Percentiles rank a stretch among this genome's conserved stretches.
Conservation (phyloP, 2,113 vertebrate genomes). For the Odobenus rosmarus region DNA sequence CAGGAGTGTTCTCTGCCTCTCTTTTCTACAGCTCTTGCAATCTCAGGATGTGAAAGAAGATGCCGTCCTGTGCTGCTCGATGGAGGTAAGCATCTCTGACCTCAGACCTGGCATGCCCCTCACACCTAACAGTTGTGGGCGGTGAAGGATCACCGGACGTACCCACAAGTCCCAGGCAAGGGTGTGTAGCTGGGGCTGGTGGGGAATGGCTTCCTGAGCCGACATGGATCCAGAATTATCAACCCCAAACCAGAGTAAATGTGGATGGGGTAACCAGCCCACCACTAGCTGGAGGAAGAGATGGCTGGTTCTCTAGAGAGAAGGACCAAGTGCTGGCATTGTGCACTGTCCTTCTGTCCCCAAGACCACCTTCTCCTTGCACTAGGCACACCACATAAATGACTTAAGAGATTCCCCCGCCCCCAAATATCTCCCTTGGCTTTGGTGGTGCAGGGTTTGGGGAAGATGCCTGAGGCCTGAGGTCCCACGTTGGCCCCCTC, state of each 20-base stretch:
- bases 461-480: background rate
- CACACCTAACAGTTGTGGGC: background rate
- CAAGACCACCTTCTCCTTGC: background rate
- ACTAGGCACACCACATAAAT: background rate
- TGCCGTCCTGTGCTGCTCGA: constrained; percentile 97
- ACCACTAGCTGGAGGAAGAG: background rate
- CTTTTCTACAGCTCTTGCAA: constrained; percentile 91
- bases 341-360: background rate
- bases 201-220: background rate
- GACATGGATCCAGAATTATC: background rate
- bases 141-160: rapidly evolving
- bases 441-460: background rate
- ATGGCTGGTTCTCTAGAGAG: background rate
- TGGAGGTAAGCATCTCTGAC: constrained; percentile 91
- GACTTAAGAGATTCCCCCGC: background rate
- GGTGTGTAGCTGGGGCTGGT: background rate
- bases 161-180: background rate
- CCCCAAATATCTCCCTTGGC: background rate
- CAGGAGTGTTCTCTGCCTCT: constrained; percentile 2
- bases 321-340: background rate
- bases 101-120: background rate
- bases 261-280: background rate
- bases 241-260: background rate
- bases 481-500: no score
- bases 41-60: constrained; percentile 97